A percentile compares a stretch with the other conserved stretches of the same genome.
Evolutionary conservation across 2,888 invertebrate genomes (phyloP).

Genomic region (Nematopogon swammerdamellus): DNA sequence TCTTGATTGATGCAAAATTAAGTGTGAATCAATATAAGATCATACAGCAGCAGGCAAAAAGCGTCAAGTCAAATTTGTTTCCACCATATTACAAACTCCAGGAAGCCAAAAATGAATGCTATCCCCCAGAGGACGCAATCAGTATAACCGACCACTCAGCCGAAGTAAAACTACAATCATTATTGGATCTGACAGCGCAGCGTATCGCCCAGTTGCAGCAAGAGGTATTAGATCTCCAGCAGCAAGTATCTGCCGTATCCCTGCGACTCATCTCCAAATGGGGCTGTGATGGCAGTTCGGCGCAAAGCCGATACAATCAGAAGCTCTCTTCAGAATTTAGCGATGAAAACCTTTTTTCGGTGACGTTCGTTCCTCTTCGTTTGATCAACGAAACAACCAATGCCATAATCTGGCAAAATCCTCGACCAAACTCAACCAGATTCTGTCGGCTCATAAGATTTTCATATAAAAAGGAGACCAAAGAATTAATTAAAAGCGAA

Average conservation of each 20-base stretch:
- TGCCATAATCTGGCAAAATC: conserved; percentile 9
- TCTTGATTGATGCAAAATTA: neutral
- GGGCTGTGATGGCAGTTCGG: conserved; percentile 10
- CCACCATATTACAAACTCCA: no score
- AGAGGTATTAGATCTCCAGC: no score
- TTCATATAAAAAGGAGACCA: neutral
- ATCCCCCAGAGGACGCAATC: no score
- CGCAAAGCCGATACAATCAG: conserved; percentile 10
- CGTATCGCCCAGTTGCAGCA: no score
- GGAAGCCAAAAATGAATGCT: no score
- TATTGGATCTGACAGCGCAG: no score
- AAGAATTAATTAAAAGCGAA: conserved; percentile 5
- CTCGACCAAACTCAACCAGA: conserved; percentile 8
- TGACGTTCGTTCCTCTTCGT: conserved; percentile 8
- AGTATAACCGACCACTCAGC: no score
- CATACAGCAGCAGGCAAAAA: no score
- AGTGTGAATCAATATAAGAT: neutral
- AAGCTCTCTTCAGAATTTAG: conserved; percentile 2
- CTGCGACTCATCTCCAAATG: conserved; percentile 6
- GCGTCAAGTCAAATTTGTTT: no score
- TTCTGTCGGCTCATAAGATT: conserved; percentile 9
- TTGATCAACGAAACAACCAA: neutral
- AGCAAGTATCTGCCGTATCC: neutral
- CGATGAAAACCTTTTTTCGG: conserved; percentile 7
- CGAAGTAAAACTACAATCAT: no score